Evolutionary conservation across 2,888 invertebrate genomes (phyloP), one percentile per base, ranked within the genome.

Genomic region (Lithophane semibrunnea): DNA sequence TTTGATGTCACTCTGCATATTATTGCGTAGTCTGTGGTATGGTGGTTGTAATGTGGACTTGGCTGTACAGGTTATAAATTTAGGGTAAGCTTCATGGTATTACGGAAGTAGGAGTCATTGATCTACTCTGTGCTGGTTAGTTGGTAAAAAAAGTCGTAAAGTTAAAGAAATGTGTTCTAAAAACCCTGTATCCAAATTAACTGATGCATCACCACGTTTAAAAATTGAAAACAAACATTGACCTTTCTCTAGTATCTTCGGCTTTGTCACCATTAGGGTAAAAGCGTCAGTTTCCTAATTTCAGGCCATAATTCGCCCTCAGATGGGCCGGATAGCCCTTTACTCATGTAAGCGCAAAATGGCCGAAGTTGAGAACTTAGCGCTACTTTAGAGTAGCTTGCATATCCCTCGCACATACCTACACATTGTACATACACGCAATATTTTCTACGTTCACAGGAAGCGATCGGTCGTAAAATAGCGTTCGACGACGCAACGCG

Each of bases 391-490:
- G 68, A 80, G 71, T 69, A 79, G 80, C 81, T 64, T 18, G 24
- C 80, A 63, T 64, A 72, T 77, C 72, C 79, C 82, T 29, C 66
- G 65, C 71, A 67, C 60, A 47, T 73, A 70, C 79, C 37, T 72
- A 82, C 66, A 66, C 44, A 69, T 66, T 70, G 65, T 70, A 75
- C 60, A 66, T 60, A 75, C 63, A 67, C 74, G 88, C 82, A 86
- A 88, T 91, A 88, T 89, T 90, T 86, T 84, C 84, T 84, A 88
- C 75, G 82, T 73, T 77, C 88, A 88, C 92, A 92, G 92, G 92
- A 92, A 92, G 91, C 91, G 89, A 92, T 89, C 88, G 89, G 61
- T 92, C 92, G 91, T 92, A 92, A 92, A 92, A 88, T 88, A 88
- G 88, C 87, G 88, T 91, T 90, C 88, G 91, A 88, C 88, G 86